Evolutionary conservation across 2,797 vertebrate genomes (phyloP).

Genomic region (Siniperca obscura): DNA sequence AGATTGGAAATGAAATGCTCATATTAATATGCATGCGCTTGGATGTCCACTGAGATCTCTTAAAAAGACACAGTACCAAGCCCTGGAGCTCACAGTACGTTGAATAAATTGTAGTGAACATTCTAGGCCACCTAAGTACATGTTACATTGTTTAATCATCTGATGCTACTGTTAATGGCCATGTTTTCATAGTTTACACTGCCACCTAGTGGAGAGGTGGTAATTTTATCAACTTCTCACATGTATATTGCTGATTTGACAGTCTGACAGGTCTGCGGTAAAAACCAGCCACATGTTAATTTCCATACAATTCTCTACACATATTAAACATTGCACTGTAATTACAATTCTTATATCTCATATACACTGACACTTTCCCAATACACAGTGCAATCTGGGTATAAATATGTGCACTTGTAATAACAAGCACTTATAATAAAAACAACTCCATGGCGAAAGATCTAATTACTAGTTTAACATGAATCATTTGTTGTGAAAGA

Average conservation of each 20-base stretch:
- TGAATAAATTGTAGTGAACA: slow-evolving; percentile 54
- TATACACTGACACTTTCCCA: background rate
- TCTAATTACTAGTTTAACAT: background rate
- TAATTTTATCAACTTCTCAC: background rate
- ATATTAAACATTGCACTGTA: background rate
- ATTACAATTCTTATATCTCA: background rate
- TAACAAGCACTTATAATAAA: slow-evolving; percentile 3
- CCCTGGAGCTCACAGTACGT: slow-evolving; percentile 15
- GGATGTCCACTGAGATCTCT: slow-evolving; percentile 15
- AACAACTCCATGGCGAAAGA: background rate
- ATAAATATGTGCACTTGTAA: background rate
- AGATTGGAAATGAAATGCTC: background rate
- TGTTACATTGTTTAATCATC: slow-evolving; percentile 44
- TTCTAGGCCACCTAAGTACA: slow-evolving; percentile 50
- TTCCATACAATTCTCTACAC: background rate
- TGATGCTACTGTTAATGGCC: background rate
- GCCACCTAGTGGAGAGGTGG: slow-evolving; percentile 67
- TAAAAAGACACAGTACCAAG: slow-evolving; percentile 18
- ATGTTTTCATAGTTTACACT: slow-evolving; percentile 46
- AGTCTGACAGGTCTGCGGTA: background rate
- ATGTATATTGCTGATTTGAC: background rate
- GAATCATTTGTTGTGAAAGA: background rate
- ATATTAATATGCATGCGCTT: slow-evolving; percentile 22
- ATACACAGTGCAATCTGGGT: background rate
- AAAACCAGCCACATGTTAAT: background rate